Percentiles rank a stretch among this genome's conserved stretches.
These are phyloP conservation scores for Ophonus ardosiacus DNA, from an alignment of 2,888 invertebrate species.

Conservation along the genomic window DNA sequence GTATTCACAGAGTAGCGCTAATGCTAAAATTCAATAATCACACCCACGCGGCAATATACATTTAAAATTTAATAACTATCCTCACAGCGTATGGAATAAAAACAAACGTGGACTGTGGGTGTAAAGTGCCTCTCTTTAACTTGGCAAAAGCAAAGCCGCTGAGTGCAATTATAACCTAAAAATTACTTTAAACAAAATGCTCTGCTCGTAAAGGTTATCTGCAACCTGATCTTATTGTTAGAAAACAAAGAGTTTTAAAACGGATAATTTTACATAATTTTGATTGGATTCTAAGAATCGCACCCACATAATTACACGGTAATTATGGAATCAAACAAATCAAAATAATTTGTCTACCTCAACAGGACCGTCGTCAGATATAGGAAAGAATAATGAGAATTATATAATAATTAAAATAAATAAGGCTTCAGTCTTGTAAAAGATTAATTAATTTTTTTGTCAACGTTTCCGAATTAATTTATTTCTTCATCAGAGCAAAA, in stretches of 20 bases:
- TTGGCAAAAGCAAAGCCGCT: background rate
- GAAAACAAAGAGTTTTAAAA: constrained; percentile 18
- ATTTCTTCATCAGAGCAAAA: too few relatives aligned
- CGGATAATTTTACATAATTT: constrained; percentile 17
- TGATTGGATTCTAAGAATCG: constrained; percentile 35
- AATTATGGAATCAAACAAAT: constrained; percentile 44
- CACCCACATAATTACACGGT: constrained; percentile 38
- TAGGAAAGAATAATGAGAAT: background rate
- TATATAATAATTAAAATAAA: background rate
- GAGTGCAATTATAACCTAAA: constrained; percentile 7
- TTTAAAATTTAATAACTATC: constrained; percentile 25
- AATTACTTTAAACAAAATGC: constrained; percentile 5
- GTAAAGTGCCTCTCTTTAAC: constrained; percentile 23
- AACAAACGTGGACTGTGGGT: constrained; percentile 13
- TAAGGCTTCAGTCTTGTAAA: too few relatives aligned
- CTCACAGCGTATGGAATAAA: background rate
- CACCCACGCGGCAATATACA: constrained; percentile 31
- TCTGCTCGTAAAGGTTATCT: constrained; percentile 15
- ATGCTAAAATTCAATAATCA: constrained; percentile 35
- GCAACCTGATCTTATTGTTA: constrained; percentile 24
- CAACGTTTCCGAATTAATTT: too few relatives aligned
- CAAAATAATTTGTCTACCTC: constrained; percentile 17
- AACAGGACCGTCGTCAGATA: constrained; percentile 5
- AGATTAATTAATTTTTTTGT: too few relatives aligned
- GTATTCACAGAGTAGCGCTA: constrained; percentile 3